Evolutionary conservation across 2,113 vertebrate species (phyloP), one percentile per base, ranked within the genome.

Genomic region (Nothobranchius kuhntae): DNA sequence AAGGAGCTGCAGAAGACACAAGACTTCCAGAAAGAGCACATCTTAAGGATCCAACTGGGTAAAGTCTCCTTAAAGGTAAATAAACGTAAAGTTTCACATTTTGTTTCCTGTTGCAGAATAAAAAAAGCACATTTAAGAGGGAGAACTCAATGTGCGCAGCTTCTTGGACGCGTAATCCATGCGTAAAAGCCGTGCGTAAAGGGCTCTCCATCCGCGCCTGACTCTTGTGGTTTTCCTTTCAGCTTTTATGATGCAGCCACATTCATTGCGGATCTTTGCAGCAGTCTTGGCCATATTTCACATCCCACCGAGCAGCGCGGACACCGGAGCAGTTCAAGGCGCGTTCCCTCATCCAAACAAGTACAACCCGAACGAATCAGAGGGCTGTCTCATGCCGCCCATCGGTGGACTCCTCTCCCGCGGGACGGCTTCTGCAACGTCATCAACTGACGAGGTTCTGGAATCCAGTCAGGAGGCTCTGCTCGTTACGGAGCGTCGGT

Each of bases 381-480:
- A 96, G 77, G 91, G 95, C 64, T 95, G 91, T 14, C 77, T 68
- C 55, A 92, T 92, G 7, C 92, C 93, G 7, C 91, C 92, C 70
- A 90, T 94, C 78, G 81, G 88, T 0, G 93, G 93, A 70, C 86
- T 95, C 24, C 87, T 94, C 73, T 87, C 91, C 53, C 89, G 93
- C 62, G 92, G 91, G n/a, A 88, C 89, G 15, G 94, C 92, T 50
- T 89, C 93, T 0, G 86, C 91, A 0, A 83, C 92, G 75, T 89
- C 92, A 0, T 89, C 92, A 0, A 91, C 93, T 0, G 96, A 98
- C 46, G 97, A 99, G 71, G 95, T 98, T 60, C 92, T 98, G 75
- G 96, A 96, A 84, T 98, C 97, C 47, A 99, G 97, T 70, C 96
- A 97, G 83, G 96, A 98, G 83, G 97, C 97, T 0, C 57, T 99